A percentile compares a stretch with the other conserved stretches of the same genome.
These are phyloP conservation scores for Phocoena phocoena DNA, from an alignment of 2,113 vertebrate genomes.

Conservation along the genomic window DNA sequence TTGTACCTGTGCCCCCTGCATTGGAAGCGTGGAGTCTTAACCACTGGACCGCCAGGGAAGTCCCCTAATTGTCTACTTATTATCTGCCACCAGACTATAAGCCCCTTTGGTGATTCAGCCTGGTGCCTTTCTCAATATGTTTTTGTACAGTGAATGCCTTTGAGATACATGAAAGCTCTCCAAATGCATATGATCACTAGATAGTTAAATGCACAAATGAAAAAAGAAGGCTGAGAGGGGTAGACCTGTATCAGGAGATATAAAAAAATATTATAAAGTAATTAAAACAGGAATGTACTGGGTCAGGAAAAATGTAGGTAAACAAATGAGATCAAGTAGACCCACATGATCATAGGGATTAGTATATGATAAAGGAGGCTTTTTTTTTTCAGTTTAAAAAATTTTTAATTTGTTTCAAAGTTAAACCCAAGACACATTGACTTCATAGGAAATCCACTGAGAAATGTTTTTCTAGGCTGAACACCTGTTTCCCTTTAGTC, in stretches of 20 bases:
- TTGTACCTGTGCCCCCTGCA: neutral
- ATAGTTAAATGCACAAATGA: neutral
- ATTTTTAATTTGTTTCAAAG: too few relatives aligned
- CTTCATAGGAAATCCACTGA: too few relatives aligned
- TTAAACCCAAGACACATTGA: too few relatives aligned
- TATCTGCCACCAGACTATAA: neutral
- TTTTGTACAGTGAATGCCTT: constrained; percentile 4
- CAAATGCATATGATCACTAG: neutral
- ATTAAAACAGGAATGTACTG: neutral
- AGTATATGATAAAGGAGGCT: neutral
- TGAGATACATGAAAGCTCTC: neutral
- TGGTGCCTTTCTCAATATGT: neutral
- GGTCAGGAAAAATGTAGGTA: neutral
- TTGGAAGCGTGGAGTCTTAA: neutral
- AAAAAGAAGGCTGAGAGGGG: neutral
- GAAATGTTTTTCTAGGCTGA: too few relatives aligned
- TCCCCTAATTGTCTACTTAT: neutral
- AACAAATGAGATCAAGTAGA: neutral
- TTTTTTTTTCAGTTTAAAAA: neutral
- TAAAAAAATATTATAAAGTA: neutral
- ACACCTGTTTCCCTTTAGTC: too few relatives aligned
- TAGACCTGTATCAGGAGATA: neutral
- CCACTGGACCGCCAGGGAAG: neutral
- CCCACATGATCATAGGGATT: neutral
- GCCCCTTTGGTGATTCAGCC: neutral